Evolutionary conservation across 2,888 invertebrate genomes (phyloP).

Genomic region (Alentia gelatinosa): DNA sequence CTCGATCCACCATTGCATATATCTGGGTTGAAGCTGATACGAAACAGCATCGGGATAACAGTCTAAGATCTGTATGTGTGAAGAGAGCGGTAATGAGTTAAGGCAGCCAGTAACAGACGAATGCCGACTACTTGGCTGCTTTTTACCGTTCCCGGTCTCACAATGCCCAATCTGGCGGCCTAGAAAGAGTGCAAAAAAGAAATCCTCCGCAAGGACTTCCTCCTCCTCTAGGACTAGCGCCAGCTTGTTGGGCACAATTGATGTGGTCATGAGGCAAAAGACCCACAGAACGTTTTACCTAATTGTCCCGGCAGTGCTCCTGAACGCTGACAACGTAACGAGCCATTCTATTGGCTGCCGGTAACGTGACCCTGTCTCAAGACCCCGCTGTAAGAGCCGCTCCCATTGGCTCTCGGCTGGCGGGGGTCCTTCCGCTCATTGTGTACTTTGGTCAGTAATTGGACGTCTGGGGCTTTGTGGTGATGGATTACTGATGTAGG

Average conservation of each 20-base stretch:
- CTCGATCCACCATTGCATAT: no score
- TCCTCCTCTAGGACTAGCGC: not conserved
- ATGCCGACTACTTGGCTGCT: not conserved
- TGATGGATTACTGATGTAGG: not conserved
- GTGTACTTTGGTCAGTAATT: constrained; percentile 37
- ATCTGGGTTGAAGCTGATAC: no score
- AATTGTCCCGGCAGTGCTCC: not conserved
- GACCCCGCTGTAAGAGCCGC: not conserved
- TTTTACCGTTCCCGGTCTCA: not conserved
- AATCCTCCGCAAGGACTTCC: not conserved
- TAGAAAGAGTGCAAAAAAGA: not conserved
- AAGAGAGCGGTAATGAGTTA: not conserved
- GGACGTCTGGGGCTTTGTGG: not conserved
- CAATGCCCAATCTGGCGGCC: not conserved
- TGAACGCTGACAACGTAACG: constrained; percentile 9
- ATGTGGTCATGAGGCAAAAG: not conserved
- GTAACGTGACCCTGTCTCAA: not conserved
- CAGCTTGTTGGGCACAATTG: not conserved
- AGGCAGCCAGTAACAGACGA: not conserved
- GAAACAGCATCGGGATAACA: no score
- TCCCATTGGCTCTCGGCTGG: not conserved
- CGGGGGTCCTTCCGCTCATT: not conserved
- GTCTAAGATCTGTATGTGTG: not conserved
- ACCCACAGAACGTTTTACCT: not conserved
- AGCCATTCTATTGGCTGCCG: constrained; percentile 16